These are phyloP conservation scores for Euclidia mi DNA, from an alignment of 2,888 invertebrate genomes.

Conservation along the genomic window DNA sequence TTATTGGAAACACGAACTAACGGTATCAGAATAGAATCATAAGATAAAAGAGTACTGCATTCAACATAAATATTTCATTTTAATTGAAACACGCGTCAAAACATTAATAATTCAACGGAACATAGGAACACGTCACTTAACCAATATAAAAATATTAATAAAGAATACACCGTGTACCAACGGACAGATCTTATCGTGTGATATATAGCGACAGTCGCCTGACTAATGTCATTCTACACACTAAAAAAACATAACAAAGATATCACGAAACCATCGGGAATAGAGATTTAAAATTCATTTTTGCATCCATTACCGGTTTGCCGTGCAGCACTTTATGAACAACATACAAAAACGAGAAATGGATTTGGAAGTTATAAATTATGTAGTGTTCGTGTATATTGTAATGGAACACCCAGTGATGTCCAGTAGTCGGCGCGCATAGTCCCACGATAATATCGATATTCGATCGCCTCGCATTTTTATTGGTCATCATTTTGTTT, in stretches of 20 bases:
- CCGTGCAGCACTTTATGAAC: background rate
- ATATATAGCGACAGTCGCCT: conserved; percentile 63
- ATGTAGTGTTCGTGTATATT: conserved; percentile 10
- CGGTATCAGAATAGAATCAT: no score
- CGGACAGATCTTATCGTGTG: conserved; percentile 66
- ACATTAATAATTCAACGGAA: conserved; percentile 43
- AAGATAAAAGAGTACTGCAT: background rate
- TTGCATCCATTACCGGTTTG: conserved; percentile 24
- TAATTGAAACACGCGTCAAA: conserved; percentile 42
- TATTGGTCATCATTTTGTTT: conserved; percentile 54
- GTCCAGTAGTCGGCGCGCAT: conserved; percentile 56
- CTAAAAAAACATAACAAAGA: conserved; percentile 42
- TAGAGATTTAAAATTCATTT: conserved; percentile 25
- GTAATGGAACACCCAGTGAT: conserved; percentile 53
- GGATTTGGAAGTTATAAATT: conserved; percentile 11
- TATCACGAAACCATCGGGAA: conserved; percentile 19
- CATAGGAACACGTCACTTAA: conserved; percentile 56
- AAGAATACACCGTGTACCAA: conserved; percentile 54
- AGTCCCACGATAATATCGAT: conserved; percentile 54
- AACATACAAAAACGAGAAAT: conserved; percentile 23
- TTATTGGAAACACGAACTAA: no score
- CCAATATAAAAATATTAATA: conserved; percentile 66
- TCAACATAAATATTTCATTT: background rate
- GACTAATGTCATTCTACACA: conserved; percentile 62
- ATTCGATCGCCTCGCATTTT: conserved; percentile 46